A percentile compares a stretch with the other conserved stretches of the same genome.
These are phyloP conservation scores for Sycophaga agraensis DNA, from an alignment of 1,140 invertebrate species.

Conservation along the genomic window DNA sequence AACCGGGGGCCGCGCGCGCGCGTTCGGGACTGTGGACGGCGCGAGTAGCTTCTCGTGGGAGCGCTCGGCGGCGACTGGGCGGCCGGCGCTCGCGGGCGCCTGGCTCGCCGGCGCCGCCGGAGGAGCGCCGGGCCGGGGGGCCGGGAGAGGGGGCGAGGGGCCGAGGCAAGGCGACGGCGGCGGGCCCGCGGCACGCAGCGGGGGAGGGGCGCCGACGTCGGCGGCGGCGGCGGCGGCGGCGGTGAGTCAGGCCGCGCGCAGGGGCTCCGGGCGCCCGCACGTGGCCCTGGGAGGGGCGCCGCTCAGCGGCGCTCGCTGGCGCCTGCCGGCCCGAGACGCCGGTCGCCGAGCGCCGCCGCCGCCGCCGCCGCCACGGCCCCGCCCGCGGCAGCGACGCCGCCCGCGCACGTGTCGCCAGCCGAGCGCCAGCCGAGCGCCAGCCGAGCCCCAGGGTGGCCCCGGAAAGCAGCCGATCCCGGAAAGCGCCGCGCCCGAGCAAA, in stretches of 20 bases:
- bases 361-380: no score
- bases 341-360: background rate
- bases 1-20: no score
- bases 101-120: background rate
- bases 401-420: slow-evolving; percentile 21
- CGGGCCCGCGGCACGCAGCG: slow-evolving; percentile 35
- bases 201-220: slow-evolving; percentile 35
- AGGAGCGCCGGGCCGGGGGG: no score
- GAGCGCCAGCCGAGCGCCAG: no score
- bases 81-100: background rate
- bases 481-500: no score
- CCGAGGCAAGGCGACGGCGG: slow-evolving; percentile 19
- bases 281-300: slow-evolving; percentile 21
- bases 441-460: no score
- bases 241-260: background rate
- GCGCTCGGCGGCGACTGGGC: slow-evolving; percentile 25
- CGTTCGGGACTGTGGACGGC: no score
- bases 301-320: slow-evolving; percentile 37
- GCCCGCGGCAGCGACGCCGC: background rate
- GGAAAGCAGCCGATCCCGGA: no score
- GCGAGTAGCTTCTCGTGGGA: background rate
- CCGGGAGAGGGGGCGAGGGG: background rate
- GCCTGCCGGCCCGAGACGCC: slow-evolving; percentile 43
- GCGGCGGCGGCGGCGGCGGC: slow-evolving; percentile 31
- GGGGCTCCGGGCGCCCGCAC: background rate